phyloP scores from a whole-genome alignment of 2,113 vertebrate species.

The Junco hyemalis region DNA sequence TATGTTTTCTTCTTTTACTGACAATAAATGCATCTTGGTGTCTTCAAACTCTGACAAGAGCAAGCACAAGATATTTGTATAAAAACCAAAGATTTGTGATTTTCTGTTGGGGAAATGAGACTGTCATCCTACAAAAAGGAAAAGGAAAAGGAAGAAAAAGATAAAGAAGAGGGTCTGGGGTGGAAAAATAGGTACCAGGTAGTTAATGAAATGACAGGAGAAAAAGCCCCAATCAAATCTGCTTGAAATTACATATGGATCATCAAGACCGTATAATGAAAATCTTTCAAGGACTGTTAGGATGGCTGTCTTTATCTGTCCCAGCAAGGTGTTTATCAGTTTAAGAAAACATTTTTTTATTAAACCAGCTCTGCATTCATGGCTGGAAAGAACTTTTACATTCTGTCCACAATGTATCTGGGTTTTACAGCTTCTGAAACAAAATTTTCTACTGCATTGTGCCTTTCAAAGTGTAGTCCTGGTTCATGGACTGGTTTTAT shows the following conservation, averaged over 20 bases:
- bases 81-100: background rate
- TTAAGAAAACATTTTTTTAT: background rate
- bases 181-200: background rate
- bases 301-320: background rate
- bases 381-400: background rate
- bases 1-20: background rate
- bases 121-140: background rate
- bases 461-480: background rate
- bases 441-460: background rate
- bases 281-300: background rate
- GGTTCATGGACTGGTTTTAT: background rate
- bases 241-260: background rate
- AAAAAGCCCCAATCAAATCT: background rate
- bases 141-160: fast-evolving
- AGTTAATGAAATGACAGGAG: background rate
- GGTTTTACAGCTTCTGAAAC: background rate
- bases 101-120: background rate
- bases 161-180: no score
- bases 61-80: background rate
- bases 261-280: background rate
- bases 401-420: fast-evolving
- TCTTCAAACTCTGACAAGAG: background rate
- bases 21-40: background rate
- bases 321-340: background rate
- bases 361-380: background rate